Evolutionary conservation across 2,888 invertebrate species (phyloP).

Genomic region (Amphipoea oculea): DNA sequence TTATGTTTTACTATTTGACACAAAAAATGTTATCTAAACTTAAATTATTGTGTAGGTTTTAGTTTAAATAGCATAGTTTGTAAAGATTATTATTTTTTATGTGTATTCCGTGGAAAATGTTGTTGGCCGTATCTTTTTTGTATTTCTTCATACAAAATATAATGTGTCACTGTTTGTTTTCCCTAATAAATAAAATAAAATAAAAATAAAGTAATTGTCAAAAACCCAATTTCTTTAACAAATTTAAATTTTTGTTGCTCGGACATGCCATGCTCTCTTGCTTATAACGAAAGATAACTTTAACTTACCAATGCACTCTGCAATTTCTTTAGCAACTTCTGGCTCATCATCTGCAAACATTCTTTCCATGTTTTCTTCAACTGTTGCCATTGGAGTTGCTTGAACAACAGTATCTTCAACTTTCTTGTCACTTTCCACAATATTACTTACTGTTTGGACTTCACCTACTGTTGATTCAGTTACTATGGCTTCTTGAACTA

Average conservation of each 20-base stretch:
- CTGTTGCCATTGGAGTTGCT: not conserved
- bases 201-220: not conserved
- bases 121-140: too few relatives aligned
- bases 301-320: conserved; percentile 25
- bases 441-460: not conserved
- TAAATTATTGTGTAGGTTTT: too few relatives aligned
- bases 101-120: too few relatives aligned
- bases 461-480: not conserved
- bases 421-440: not conserved
- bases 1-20: too few relatives aligned
- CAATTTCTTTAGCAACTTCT: not conserved
- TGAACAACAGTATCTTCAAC: not conserved
- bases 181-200: too few relatives aligned
- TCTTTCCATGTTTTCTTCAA: conserved; percentile 45
- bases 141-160: too few relatives aligned
- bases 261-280: too few relatives aligned
- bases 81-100: too few relatives aligned
- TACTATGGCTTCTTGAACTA: not conserved
- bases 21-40: too few relatives aligned
- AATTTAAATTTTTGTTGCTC: not conserved
- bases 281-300: not conserved
- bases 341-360: conserved; percentile 33
- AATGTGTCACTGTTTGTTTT: too few relatives aligned
- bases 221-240: not conserved
- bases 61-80: too few relatives aligned